A percentile compares a stretch with the other conserved stretches of the same genome.
Evolutionary conservation across 2,797 vertebrate genomes (phyloP).

Genomic region (Protonibea diacanthus): DNA sequence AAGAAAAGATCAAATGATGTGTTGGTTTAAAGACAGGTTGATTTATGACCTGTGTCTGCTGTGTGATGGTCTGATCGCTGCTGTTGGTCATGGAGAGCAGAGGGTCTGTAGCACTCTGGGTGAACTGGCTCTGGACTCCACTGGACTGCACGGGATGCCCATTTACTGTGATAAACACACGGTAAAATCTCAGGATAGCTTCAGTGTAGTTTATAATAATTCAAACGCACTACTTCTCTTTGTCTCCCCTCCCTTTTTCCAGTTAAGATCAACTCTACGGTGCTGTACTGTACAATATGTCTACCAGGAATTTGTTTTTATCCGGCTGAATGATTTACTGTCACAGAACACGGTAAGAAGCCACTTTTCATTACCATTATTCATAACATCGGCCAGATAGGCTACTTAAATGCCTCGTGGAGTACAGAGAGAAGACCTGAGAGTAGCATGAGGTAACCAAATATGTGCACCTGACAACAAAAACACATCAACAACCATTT

Average conservation of each 20-base stretch:
- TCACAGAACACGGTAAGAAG: not conserved
- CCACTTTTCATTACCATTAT: conserved; percentile 27
- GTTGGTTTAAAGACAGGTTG: not conserved
- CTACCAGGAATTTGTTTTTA: conserved; percentile 35
- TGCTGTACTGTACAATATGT: not conserved
- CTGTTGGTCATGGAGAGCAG: conserved; percentile 36
- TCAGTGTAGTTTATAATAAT: conserved; percentile 7
- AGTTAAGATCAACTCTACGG: not conserved
- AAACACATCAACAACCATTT: conserved; percentile 5
- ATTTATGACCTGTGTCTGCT: conserved; percentile 55
- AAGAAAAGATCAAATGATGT: not conserved
- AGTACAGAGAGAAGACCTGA: conserved; percentile 7
- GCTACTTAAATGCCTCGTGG: conserved; percentile 1
- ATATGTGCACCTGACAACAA: conserved; percentile 18
- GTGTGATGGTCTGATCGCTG: conserved; percentile 18
- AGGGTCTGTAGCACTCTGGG: conserved; percentile 19
- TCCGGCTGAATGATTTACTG: conserved; percentile 25
- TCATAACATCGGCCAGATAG: conserved; percentile 35
- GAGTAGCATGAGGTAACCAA: not conserved
- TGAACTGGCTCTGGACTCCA: conserved; percentile 31
- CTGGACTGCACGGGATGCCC: conserved; percentile 21
- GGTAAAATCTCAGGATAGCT: conserved; percentile 16
- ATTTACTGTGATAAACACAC: conserved; percentile 53
- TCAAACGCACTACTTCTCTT: conserved; percentile 11
- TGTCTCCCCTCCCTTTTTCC: conserved; percentile 1